Conservation (phyloP, 37 sponge, comb jelly and placozoan species). For the Ephydatia muelleri region DNA sequence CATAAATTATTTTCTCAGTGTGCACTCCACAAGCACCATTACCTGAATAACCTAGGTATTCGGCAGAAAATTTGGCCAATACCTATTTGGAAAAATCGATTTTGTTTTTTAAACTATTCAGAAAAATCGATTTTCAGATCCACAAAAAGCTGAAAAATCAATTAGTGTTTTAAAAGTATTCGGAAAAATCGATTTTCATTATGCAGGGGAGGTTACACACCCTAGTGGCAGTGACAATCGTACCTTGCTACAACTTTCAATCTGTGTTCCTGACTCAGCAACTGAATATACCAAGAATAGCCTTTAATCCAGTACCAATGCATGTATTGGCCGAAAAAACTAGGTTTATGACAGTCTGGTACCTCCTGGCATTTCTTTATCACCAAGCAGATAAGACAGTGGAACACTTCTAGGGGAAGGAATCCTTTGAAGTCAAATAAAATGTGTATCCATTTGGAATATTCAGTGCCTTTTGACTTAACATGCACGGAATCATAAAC, state of each 20-base stretch:
- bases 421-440: conserved; percentile 48
- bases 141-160: too few species aligned
- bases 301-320: not conserved
- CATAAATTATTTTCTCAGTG: too few species aligned
- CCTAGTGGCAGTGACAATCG: not conserved
- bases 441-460: conserved; percentile 10
- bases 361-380: not conserved
- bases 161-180: too few species aligned
- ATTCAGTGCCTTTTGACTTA: not conserved
- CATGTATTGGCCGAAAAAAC: not conserved
- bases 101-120: too few species aligned
- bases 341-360: not conserved
- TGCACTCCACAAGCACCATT: too few species aligned
- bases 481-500: conserved; percentile 44
- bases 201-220: too few species aligned
- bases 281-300: not conserved
- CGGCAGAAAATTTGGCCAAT: too few species aligned
- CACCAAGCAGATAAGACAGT: conserved; percentile 30
- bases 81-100: too few species aligned
- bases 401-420: conserved; percentile 59
- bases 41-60: too few species aligned
- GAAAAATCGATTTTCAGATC: too few species aligned
- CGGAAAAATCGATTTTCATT: too few species aligned
- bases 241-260: not conserved
- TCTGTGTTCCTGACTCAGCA: not conserved